Conservation (phyloP, 2,113 vertebrate species). For the Albula glossodonta region DNA sequence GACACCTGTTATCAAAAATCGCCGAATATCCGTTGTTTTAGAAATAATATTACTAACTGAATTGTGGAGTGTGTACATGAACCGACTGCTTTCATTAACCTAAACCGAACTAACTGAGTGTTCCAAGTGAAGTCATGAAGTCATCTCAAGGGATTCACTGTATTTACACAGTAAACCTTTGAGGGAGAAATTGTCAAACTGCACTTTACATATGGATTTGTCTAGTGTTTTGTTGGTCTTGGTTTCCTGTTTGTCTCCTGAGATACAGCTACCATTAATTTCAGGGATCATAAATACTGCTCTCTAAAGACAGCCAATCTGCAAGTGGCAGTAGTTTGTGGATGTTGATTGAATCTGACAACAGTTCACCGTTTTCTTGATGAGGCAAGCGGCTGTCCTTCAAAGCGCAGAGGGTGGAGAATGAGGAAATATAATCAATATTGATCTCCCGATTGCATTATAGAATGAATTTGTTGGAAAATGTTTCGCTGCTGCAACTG, state of each 20-base stretch:
- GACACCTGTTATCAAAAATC: no score
- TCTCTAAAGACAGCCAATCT: background rate
- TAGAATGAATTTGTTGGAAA: background rate
- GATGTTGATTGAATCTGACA: slow-evolving; percentile 1
- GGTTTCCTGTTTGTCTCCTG: no score
- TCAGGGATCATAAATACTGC: background rate
- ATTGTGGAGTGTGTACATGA: no score
- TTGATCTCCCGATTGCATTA: slow-evolving; percentile 12
- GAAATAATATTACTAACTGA: no score
- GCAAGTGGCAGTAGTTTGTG: slow-evolving; percentile 9
- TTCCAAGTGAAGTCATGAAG: background rate
- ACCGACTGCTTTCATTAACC: background rate
- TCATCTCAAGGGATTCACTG: background rate
- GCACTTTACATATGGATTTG: background rate
- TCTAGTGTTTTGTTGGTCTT: no score
- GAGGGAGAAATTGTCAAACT: background rate
- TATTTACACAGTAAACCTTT: background rate
- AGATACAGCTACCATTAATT: background rate
- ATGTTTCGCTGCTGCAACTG: background rate
- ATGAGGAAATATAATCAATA: background rate
- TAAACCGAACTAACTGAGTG: background rate
- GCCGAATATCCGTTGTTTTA: no score
- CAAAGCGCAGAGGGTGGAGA: background rate
- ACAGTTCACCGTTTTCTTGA: background rate
- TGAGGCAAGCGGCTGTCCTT: slow-evolving; percentile 17